phyloP scores from a whole-genome alignment of 2,888 invertebrate genomes.

The Deilephila porcellus region DNA sequence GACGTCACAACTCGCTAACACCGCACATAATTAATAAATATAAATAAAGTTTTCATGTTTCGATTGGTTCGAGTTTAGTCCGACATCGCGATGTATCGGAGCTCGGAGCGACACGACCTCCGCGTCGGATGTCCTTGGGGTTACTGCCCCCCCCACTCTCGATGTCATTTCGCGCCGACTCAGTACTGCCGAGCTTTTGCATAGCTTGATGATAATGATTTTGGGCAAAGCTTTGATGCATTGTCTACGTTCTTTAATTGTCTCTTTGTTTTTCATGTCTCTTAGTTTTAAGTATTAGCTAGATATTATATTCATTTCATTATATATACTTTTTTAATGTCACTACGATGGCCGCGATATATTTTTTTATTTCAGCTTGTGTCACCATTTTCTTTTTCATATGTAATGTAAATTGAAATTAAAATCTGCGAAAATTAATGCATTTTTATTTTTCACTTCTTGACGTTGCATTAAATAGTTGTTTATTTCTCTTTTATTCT shows the following conservation, averaged over 20 bases:
- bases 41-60: too few relatives aligned
- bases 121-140: constrained; percentile 65
- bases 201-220: constrained; percentile 64
- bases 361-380: too few relatives aligned
- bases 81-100: constrained; percentile 72
- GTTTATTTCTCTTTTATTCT: too few relatives aligned
- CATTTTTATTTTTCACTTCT: too few relatives aligned
- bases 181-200: constrained; percentile 72
- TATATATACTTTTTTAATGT: background rate
- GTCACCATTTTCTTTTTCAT: too few relatives aligned
- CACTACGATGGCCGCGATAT: background rate
- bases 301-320: background rate
- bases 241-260: constrained; percentile 19
- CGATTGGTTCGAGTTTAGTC: constrained; percentile 34
- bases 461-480: too few relatives aligned
- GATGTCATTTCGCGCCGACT: constrained; percentile 82
- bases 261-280: background rate
- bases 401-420: too few relatives aligned
- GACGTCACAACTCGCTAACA: constrained; percentile 61
- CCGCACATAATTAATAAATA: constrained; percentile 53
- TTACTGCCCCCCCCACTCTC: constrained; percentile 79
- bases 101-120: constrained; percentile 70
- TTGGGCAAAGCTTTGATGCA: constrained; percentile 38
- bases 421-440: too few relatives aligned
- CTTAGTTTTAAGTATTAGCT: background rate